Evolutionary conservation across 1,140 invertebrate species (phyloP).

Genomic region (Pseudomyrmex sp.): DNA sequence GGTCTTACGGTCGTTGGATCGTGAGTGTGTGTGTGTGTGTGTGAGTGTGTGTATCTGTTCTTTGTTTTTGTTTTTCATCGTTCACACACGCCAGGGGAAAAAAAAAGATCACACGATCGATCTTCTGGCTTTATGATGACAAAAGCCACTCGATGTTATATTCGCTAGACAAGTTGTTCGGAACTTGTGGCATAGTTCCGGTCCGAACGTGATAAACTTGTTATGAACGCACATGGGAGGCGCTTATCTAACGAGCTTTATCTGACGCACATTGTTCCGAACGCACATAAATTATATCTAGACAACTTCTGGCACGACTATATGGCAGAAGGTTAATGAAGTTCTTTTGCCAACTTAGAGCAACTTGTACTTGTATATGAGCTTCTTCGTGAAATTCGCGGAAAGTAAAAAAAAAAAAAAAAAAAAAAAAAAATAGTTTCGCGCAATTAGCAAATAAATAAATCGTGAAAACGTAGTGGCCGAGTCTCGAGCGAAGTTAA

Average conservation of each 20-base stretch:
- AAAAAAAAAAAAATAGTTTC: background rate
- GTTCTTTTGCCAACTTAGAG: constrained; percentile 61
- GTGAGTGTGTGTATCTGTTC: too few relatives aligned
- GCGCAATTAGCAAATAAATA: constrained; percentile 1
- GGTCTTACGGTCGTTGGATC: too few relatives aligned
- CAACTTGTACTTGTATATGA: constrained; percentile 8
- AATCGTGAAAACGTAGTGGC: background rate
- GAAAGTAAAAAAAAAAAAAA: background rate
- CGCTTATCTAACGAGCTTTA: too few relatives aligned
- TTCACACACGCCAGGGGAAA: too few relatives aligned
- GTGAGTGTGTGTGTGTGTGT: too few relatives aligned
- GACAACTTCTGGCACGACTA: too few relatives aligned
- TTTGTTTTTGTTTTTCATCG: too few relatives aligned
- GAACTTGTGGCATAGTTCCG: constrained; percentile 32
- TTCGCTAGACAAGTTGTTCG: constrained; percentile 15
- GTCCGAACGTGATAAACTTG: too few relatives aligned
- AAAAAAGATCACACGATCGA: too few relatives aligned
- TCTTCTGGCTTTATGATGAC: constrained; percentile 48
- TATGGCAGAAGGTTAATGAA: constrained; percentile 52
- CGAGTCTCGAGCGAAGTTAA: background rate
- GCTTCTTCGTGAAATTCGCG: constrained; percentile 13
- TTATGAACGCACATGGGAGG: too few relatives aligned
- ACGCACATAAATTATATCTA: too few relatives aligned
- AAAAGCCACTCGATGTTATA: constrained; percentile 56
- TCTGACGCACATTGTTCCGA: too few relatives aligned